A percentile compares a stretch with the other conserved stretches of the same genome.
These are phyloP conservation scores for Triplophysa bombifrons DNA, from an alignment of 2,797 vertebrate species.

Conservation along the genomic window DNA sequence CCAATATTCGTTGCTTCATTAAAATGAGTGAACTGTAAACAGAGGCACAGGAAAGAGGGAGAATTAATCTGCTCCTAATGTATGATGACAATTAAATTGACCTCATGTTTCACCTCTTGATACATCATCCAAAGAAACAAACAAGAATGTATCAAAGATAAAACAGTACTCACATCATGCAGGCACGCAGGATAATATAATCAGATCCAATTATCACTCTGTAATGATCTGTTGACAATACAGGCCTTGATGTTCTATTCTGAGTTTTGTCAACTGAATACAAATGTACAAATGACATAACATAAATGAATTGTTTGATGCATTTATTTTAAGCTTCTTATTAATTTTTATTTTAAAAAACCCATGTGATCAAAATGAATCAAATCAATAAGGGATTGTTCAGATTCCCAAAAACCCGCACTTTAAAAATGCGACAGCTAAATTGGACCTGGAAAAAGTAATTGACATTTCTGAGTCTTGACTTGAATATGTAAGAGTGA, in stretches of 20 bases:
- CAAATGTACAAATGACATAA: neutral
- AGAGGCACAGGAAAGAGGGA: slow-evolving; percentile 23
- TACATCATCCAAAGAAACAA: slow-evolving; percentile 36
- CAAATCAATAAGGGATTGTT: neutral
- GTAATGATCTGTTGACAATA: neutral
- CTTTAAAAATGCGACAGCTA: neutral
- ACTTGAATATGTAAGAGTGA: neutral
- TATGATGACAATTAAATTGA: slow-evolving; percentile 29
- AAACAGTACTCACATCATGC: slow-evolving; percentile 8
- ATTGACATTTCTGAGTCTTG: neutral
- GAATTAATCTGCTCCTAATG: slow-evolving; percentile 38
- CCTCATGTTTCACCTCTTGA: slow-evolving; percentile 2
- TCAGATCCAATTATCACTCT: slow-evolving; percentile 44
- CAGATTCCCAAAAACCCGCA: neutral
- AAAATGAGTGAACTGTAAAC: slow-evolving; percentile 52
- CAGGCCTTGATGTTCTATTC: slow-evolving; percentile 10
- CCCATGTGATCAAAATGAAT: too few relatives aligned
- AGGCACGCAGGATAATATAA: neutral
- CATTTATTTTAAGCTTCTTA: neutral
- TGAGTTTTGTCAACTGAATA: neutral
- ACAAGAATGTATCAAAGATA: slow-evolving; percentile 18
- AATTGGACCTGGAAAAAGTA: neutral
- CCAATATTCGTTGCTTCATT: slow-evolving; percentile 46
- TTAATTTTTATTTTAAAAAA: neutral
- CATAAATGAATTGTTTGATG: neutral